Percentiles rank a stretch among this genome's conserved stretches.
phyloP scores from a whole-genome alignment of 2,888 invertebrate genomes.

The Agriopis marginaria region DNA sequence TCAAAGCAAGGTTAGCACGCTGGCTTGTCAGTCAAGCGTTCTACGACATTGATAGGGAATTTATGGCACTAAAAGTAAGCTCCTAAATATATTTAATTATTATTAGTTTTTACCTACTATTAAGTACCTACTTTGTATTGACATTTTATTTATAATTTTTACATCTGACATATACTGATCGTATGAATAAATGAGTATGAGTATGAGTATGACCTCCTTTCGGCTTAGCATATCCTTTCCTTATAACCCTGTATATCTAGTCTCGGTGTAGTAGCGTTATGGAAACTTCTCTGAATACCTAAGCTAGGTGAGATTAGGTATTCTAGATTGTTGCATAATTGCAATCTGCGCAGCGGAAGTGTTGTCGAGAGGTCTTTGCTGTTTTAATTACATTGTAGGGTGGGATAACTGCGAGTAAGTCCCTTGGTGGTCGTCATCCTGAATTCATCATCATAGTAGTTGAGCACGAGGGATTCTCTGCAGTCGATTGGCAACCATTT shows the following conservation, averaged over 20 bases:
- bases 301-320: conserved; percentile 24
- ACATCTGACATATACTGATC: too few species aligned
- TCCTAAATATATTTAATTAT: too few species aligned
- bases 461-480: neutral
- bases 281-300: conserved; percentile 41
- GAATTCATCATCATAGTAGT: neutral
- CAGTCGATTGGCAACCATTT: neutral
- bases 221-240: too few species aligned
- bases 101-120: too few species aligned
- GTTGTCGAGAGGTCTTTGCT: conserved; percentile 39
- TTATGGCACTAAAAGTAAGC: too few species aligned
- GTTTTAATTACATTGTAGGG: conserved; percentile 42
- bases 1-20: too few species aligned
- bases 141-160: too few species aligned
- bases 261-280: conserved; percentile 29
- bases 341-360: conserved; percentile 55
- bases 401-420: neutral
- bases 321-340: conserved; percentile 45
- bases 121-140: too few species aligned
- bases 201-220: too few species aligned
- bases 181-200: too few species aligned
- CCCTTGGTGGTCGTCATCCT: neutral
- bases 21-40: too few species aligned
- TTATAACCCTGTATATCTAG: neutral
- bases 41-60: too few species aligned